Conservation (phyloP, 1,140 invertebrate genomes). For the Steinernema feltiae region DNA sequence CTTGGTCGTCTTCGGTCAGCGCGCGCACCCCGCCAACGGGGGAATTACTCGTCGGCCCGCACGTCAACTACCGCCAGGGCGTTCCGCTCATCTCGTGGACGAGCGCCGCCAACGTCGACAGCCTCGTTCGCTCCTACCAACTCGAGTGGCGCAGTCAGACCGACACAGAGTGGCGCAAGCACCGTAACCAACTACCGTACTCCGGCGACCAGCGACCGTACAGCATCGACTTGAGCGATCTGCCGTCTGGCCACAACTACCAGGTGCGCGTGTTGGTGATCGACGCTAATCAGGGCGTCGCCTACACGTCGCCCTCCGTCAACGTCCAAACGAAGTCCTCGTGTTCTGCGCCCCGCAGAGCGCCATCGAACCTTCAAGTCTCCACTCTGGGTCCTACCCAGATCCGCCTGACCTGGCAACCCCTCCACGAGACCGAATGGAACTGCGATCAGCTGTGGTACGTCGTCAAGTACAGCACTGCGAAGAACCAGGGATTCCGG, state of each 20-base stretch:
- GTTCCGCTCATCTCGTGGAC: constrained; percentile 35
- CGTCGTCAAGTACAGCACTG: constrained; percentile 55
- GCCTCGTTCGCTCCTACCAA: constrained; percentile 45
- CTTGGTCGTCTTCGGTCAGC: constrained; percentile 51
- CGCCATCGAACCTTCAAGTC: constrained; percentile 50
- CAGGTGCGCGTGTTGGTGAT: constrained; percentile 54
- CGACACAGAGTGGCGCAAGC: constrained; percentile 46
- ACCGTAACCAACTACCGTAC: constrained; percentile 44
- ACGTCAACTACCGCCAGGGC: constrained; percentile 37
- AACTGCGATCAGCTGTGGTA: constrained; percentile 57
- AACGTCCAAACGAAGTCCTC: constrained; percentile 37
- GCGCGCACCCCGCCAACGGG: constrained; percentile 39
- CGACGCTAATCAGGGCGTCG: constrained; percentile 46
- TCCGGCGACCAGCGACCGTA: constrained; percentile 54
- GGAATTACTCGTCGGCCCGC: constrained; percentile 53
- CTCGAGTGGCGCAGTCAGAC: constrained; percentile 48
- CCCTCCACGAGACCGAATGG: constrained; percentile 52
- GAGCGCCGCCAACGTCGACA: constrained; percentile 35
- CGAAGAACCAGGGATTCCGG: constrained; percentile 51
- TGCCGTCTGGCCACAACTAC: constrained; percentile 50
- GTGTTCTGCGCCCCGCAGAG: constrained; percentile 40
- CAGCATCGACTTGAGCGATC: constrained; percentile 47
- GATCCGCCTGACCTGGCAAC: constrained; percentile 52
- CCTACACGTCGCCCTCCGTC: constrained; percentile 49
- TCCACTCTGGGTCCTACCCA: constrained; percentile 53